These are phyloP conservation scores for Digitonthophagus gazella DNA, from an alignment of 2,888 invertebrate genomes.

Conservation along the genomic window DNA sequence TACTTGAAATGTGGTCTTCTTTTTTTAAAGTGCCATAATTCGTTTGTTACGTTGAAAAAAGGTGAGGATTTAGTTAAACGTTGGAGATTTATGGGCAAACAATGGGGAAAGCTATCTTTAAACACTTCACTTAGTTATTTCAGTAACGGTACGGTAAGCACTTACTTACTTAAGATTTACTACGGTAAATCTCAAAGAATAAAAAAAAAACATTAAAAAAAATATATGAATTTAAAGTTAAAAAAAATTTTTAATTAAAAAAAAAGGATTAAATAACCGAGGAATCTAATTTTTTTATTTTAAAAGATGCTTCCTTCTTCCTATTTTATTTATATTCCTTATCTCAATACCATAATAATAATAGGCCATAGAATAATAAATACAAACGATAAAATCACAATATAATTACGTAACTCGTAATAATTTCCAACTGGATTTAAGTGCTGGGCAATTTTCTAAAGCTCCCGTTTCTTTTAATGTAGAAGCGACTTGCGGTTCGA, in stretches of 20 bases:
- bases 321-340: too few relatives aligned
- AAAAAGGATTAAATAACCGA: too few relatives aligned
- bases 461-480: neutral
- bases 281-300: too few relatives aligned
- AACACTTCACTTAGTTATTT: neutral
- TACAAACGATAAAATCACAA: neutral
- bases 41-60: neutral
- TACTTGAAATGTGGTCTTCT: neutral
- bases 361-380: too few relatives aligned
- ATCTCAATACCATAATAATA: too few relatives aligned
- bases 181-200: too few relatives aligned
- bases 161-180: too few relatives aligned
- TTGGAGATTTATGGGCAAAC: neutral
- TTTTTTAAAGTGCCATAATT: neutral
- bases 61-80: neutral
- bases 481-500: constrained; percentile 30
- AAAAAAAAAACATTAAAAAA: too few relatives aligned
- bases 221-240: too few relatives aligned
- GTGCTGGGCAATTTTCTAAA: neutral
- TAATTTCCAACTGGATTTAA: neutral
- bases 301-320: too few relatives aligned
- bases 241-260: too few relatives aligned
- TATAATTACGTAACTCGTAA: neutral
- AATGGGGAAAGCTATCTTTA: neutral
- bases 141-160: neutral